These are phyloP conservation scores for Porites lutea DNA, from an alignment of 64 coral and sea anemone genomes.

Conservation along the genomic window DNA sequence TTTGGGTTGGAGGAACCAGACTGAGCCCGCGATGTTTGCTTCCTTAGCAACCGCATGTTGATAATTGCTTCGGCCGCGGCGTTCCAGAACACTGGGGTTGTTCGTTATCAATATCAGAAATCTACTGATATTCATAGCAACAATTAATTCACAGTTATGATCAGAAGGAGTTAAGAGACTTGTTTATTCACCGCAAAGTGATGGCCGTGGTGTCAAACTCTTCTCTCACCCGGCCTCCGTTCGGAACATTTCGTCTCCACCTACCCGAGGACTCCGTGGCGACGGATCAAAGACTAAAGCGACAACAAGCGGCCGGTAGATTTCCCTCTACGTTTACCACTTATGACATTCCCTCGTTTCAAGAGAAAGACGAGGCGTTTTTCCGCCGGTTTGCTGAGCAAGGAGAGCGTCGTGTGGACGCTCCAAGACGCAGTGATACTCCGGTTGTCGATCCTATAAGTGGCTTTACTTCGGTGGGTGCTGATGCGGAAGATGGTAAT, in stretches of 20 bases:
- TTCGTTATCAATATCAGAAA: background rate
- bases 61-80: background rate
- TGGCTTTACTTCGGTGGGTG: slow-evolving; percentile 91
- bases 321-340: slow-evolving; percentile 63
- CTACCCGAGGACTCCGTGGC: slow-evolving; percentile 80
- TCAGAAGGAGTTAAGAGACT: background rate
- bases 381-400: slow-evolving; percentile 68
- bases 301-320: slow-evolving; percentile 75
- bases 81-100: slow-evolving; percentile 33
- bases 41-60: slow-evolving; percentile 56
- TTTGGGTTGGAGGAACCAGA: background rate
- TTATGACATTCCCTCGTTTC: slow-evolving; percentile 87
- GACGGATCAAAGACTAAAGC: slow-evolving; percentile 63
- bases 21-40: slow-evolving; percentile 29
- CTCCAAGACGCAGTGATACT: slow-evolving; percentile 82
- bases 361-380: slow-evolving; percentile 77
- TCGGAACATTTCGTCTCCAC: slow-evolving; percentile 87
- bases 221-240: slow-evolving; percentile 57
- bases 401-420: slow-evolving; percentile 79
- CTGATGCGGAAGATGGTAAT: slow-evolving; percentile 86
- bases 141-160: background rate
- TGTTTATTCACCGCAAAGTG: background rate
- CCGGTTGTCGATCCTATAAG: slow-evolving; percentile 86
- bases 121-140: background rate
- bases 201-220: slow-evolving; percentile 75